Evolutionary conservation across 2,113 vertebrate genomes (phyloP).

Genomic region (Centropus unirufus): DNA sequence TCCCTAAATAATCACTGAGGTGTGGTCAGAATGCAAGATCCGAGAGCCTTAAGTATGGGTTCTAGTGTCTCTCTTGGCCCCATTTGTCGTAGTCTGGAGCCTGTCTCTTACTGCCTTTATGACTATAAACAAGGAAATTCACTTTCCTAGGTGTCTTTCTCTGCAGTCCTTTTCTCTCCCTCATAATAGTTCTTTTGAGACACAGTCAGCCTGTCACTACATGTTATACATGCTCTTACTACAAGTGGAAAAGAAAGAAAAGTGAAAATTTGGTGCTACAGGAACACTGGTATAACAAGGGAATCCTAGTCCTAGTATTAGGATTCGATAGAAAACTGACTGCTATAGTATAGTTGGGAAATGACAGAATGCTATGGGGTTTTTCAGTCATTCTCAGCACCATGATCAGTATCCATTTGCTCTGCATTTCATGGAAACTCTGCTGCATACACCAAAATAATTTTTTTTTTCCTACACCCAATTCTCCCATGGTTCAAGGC

Average conservation of each 20-base stretch:
- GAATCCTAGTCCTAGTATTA: background rate
- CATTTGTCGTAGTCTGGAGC: accelerated
- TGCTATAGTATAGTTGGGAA: background rate
- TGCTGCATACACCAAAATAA: background rate
- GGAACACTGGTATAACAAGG: background rate
- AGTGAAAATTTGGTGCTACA: background rate
- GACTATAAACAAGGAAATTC: background rate
- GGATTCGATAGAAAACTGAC: background rate
- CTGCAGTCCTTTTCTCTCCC: background rate
- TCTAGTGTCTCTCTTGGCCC: background rate
- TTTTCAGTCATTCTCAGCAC: background rate
- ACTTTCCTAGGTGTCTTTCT: background rate
- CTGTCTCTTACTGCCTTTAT: background rate
- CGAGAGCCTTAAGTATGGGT: background rate
- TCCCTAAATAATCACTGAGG: background rate
- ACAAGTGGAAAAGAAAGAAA: background rate
- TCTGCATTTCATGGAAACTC: background rate
- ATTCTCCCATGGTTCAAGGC: background rate
- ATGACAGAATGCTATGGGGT: background rate
- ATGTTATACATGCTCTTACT: background rate
- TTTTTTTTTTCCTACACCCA: background rate
- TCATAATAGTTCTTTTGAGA: background rate
- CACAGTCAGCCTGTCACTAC: background rate
- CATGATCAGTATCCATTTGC: background rate
- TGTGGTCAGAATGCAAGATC: background rate